These are phyloP conservation scores for Phenacoccus solenopsis DNA, from an alignment of 1,140 invertebrate species.

Conservation along the genomic window DNA sequence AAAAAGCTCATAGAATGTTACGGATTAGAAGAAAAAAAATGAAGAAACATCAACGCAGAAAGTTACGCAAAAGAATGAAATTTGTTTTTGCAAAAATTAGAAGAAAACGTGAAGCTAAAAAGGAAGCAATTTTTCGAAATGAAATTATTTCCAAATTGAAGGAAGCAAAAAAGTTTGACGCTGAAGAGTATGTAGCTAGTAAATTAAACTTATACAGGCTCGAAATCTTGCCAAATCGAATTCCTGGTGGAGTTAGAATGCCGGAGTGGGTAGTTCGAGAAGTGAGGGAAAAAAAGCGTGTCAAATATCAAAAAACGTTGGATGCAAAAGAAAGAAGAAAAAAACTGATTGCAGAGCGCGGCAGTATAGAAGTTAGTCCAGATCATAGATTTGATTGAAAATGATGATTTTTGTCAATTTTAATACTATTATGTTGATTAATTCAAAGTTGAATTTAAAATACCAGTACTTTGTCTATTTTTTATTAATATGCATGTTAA, in stretches of 20 bases:
- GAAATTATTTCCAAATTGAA: slow-evolving; percentile 52
- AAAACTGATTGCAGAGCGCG: neutral
- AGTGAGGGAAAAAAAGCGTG: slow-evolving; percentile 30
- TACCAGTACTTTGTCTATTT: too few species aligned
- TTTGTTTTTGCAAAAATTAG: neutral
- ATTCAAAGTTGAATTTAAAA: too few species aligned
- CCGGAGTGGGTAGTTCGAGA: slow-evolving; percentile 48
- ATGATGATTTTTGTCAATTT: too few species aligned
- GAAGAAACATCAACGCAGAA: neutral
- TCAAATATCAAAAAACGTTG: neutral
- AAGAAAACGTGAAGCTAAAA: neutral
- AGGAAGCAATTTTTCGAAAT: slow-evolving; percentile 27
- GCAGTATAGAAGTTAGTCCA: neutral
- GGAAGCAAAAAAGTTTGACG: slow-evolving; percentile 58
- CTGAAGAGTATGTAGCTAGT: slow-evolving; percentile 51
- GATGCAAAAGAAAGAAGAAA: neutral
- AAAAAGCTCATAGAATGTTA: slow-evolving; percentile 6
- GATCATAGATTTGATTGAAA: neutral
- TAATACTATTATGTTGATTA: too few species aligned
- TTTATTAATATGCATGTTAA: too few species aligned
- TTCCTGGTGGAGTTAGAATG: slow-evolving; percentile 45
- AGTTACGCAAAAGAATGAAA: neutral
- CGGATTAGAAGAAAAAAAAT: neutral
- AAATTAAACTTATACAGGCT: slow-evolving; percentile 48
- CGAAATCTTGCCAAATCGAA: slow-evolving; percentile 44